Evolutionary conservation across 2,113 vertebrate genomes (phyloP).

Genomic region (Paralichthys olivaceus): DNA sequence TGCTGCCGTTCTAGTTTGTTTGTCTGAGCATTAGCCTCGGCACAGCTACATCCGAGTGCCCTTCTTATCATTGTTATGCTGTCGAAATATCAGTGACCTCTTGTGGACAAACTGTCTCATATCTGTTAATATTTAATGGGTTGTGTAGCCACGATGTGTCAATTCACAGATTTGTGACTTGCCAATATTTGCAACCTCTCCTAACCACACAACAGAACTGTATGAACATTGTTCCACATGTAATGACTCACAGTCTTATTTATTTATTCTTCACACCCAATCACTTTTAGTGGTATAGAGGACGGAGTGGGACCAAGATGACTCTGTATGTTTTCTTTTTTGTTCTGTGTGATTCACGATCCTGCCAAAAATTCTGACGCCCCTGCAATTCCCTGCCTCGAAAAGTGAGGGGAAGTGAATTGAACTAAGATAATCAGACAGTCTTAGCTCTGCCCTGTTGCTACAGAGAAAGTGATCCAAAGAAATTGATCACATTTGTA

Average conservation of each 20-base stretch:
- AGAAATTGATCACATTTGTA: conserved; percentile 66
- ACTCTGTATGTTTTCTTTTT: conserved; percentile 24
- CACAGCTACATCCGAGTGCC: no score
- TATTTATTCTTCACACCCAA: not conserved
- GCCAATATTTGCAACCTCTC: not conserved
- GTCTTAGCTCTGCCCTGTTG: conserved; percentile 18
- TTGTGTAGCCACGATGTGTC: not conserved
- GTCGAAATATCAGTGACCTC: not conserved
- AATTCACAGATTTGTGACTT: not conserved
- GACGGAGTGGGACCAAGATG: not conserved
- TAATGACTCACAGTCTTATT: not conserved
- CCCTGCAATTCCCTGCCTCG: conserved; percentile 14
- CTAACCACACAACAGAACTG: not conserved
- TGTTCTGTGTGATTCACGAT: conserved; percentile 41
- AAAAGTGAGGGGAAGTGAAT: conserved; percentile 18
- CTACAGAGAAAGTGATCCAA: conserved; percentile 37
- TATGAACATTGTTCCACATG: not conserved
- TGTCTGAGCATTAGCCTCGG: no score
- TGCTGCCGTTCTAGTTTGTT: no score
- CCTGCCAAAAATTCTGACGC: conserved; percentile 23
- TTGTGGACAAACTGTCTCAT: not conserved
- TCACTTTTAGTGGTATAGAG: conserved; percentile 3
- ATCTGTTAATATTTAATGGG: no score
- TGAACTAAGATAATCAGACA: conserved; percentile 54
- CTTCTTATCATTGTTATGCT: no score